Conservation (phyloP, 2,797 vertebrate genomes). For the Argyrosomus regius region DNA sequence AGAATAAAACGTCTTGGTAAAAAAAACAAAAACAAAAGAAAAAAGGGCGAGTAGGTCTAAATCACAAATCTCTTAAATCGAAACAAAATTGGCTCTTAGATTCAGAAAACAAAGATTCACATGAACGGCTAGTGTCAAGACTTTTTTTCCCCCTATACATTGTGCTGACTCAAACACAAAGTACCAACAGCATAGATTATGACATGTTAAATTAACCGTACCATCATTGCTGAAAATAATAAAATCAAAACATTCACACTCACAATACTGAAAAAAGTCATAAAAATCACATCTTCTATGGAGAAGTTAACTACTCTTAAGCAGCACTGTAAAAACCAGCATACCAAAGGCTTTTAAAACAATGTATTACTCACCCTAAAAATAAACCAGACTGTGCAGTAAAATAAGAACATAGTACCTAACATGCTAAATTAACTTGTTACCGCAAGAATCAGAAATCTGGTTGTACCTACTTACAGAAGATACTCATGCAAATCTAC, state of each 20-base stretch:
- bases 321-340: slow-evolving; percentile 24
- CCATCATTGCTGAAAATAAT: background rate
- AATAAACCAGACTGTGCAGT: slow-evolving; percentile 1
- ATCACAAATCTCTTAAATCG: background rate
- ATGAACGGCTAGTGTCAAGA: background rate
- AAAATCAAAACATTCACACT: slow-evolving; percentile 23
- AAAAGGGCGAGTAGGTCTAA: background rate
- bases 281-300: slow-evolving; percentile 8
- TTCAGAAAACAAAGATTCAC: slow-evolving; percentile 19
- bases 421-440: slow-evolving; percentile 3
- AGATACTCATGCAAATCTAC: slow-evolving; percentile 26
- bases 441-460: slow-evolving; percentile 13
- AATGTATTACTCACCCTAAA: background rate
- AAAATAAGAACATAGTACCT: slow-evolving; percentile 24
- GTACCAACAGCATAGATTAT: background rate
- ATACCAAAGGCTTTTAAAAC: slow-evolving; percentile 3
- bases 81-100: background rate
- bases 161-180: slow-evolving; percentile 22
- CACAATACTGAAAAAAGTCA: slow-evolving; percentile 9
- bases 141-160: background rate
- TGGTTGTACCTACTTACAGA: slow-evolving; percentile 3
- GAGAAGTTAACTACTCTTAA: slow-evolving; percentile 12
- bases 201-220: slow-evolving; percentile 8
- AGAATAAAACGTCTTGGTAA: background rate
- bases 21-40: background rate